Evolutionary conservation across 2,888 invertebrate species (phyloP).

Genomic region (Sepioteuthis lessoniana): DNA sequence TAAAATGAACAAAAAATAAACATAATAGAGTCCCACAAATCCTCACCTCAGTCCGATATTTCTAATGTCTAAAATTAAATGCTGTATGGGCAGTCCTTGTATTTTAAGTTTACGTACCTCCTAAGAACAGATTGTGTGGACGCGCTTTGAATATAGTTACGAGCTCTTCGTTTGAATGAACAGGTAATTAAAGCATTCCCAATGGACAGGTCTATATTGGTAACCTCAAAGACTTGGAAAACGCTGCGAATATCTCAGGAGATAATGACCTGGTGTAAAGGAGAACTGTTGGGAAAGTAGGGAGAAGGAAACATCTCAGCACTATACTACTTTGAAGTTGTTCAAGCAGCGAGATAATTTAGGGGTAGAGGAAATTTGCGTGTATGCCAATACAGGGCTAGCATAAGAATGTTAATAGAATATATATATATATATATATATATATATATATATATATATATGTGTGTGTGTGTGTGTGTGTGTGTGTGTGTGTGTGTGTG

Average conservation of each 20-base stretch:
- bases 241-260: not conserved
- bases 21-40: not conserved
- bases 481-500: too few relatives aligned
- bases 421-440: too few relatives aligned
- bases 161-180: not conserved
- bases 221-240: constrained; percentile 15
- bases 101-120: not conserved
- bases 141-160: not conserved
- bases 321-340: not conserved
- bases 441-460: too few relatives aligned
- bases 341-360: constrained; percentile 21
- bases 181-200: constrained; percentile 33
- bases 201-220: constrained; percentile 13
- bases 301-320: not conserved
- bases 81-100: not conserved
- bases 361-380: not conserved
- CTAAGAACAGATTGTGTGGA: not conserved
- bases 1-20: not conserved
- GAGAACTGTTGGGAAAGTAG: not conserved
- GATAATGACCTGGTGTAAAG: not conserved
- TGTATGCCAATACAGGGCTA: not conserved
- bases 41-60: not conserved
- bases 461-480: too few relatives aligned
- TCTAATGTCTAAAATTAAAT: not conserved
- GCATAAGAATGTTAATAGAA: not conserved